Percentiles rank a stretch among this genome's conserved stretches.
Evolutionary conservation across 2,888 invertebrate species (phyloP).

Genomic region (Hirtodrosophila alboralis): DNA sequence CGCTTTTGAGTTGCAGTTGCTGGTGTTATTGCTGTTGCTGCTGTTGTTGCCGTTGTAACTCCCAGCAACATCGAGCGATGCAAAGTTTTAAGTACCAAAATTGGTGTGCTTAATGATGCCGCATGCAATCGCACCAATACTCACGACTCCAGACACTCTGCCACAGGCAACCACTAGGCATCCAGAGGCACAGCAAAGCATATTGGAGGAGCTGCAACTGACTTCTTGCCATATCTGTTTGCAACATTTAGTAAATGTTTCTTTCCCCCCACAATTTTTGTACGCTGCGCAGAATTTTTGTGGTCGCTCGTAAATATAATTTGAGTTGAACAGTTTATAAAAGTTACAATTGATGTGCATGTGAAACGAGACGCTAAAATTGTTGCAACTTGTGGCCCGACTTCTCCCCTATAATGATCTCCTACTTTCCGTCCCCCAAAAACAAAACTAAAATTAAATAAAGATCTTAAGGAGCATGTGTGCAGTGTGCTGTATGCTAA

Average conservation of each 20-base stretch:
- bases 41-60: constrained; percentile 22
- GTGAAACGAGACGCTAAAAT: constrained; percentile 23
- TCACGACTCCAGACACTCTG: constrained; percentile 9
- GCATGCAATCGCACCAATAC: constrained; percentile 51
- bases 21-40: constrained; percentile 9
- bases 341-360: constrained; percentile 64
- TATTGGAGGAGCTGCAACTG: constrained; percentile 44
- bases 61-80: constrained; percentile 42
- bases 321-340: constrained; percentile 72
- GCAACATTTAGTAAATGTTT: constrained; percentile 58
- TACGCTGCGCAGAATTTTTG: constrained; percentile 33
- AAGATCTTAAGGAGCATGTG: constrained; percentile 17
- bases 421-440: constrained; percentile 8
- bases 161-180: constrained; percentile 5
- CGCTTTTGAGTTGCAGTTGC: constrained; percentile 21
- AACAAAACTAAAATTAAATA: constrained; percentile 17
- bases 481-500: not conserved
- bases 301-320: constrained; percentile 74
- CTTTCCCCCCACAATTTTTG: constrained; percentile 34
- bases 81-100: constrained; percentile 77
- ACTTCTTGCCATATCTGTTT: constrained; percentile 57
- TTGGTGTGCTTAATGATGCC: constrained; percentile 73
- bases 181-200: constrained; percentile 3
- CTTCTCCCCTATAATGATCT: constrained; percentile 34
- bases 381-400: constrained; percentile 33